Conservation (phyloP, 2,797 vertebrate species). For the Ambastaia sidthimunki region DNA sequence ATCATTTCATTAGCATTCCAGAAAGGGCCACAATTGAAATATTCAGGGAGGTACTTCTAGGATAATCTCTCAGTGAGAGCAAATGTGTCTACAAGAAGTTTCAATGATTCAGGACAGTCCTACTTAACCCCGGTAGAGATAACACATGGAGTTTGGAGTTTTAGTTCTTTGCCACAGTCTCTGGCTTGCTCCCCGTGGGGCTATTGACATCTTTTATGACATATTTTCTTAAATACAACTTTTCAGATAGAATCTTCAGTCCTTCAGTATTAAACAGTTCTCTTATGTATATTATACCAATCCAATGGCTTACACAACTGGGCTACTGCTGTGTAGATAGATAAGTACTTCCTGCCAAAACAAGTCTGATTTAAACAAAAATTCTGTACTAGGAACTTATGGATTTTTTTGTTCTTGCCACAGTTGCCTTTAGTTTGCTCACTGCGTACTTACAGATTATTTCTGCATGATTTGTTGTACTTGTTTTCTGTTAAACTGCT, state of each 20-base stretch:
- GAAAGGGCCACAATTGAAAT: neutral
- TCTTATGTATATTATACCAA: neutral
- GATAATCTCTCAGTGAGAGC: neutral
- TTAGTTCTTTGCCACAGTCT: neutral
- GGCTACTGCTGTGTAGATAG: neutral
- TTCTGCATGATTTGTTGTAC: neutral
- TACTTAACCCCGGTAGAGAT: neutral
- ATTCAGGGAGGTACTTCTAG: constrained; percentile 1
- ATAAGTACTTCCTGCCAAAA: neutral
- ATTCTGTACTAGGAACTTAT: too few relatives aligned
- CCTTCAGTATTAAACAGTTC: neutral
- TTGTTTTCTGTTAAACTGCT: neutral
- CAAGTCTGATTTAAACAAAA: neutral
- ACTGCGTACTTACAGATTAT: neutral
- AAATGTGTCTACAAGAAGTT: constrained; percentile 17
- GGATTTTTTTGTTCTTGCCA: too few relatives aligned
- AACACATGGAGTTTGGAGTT: neutral
- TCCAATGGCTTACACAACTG: neutral
- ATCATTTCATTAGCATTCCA: neutral
- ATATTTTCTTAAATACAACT: neutral
- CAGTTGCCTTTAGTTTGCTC: neutral
- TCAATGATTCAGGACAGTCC: constrained; percentile 27
- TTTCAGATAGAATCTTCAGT: neutral
- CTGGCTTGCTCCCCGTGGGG: neutral
- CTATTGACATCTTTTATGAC: neutral